Base-by-base conservation (phyloP, 2,113 vertebrate species). In the Gallinago jamesoni region DNA sequence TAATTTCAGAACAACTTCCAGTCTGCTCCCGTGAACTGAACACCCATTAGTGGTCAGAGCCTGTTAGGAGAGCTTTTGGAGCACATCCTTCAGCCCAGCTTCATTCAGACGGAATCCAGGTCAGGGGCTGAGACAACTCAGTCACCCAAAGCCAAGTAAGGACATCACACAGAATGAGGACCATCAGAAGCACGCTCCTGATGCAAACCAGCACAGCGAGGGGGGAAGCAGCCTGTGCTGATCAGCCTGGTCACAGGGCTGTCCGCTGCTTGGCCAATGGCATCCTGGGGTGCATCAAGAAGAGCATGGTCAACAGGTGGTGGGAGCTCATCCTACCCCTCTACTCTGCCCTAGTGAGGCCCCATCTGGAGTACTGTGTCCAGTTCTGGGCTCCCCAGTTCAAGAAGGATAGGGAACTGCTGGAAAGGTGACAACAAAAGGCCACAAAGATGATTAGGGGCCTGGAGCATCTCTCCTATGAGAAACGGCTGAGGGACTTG, bases 201-300 rank as follows among this genome's bases (percentile, higher is more conserved):
- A 63, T 12, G n/a, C 5, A 35, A 59, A 48, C 7, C 28, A 55
- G 53, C 53, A 55, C 53, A 30, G 27, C 9, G 3, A 55, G 53
- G 53, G 53, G 53, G 10, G 53, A 30, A 10, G 9, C 53, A 18
- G 23, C 8, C 7, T 10, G 12, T 27, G 8, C 0, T 0, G 33
- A 21, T 23, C 43, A 73, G n/a, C 14, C 43, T 23, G 28, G 33
- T 22, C 13, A 57, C 19, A 59, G 21, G 39, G n/a, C 10, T 8
- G 6, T 2, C 21, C 10, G 3, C 45, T 0, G 0, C 20, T 33
- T 10, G 74, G 30, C 41, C 13, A 43, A 43, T 43, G 14, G 41
- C 41, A 43, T 43, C 41, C 41, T 43, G 41, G 41, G 41, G 41
- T 43, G 41, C 41, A 43, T 43, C 41, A 43, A 43, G 41, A 43